Evolutionary conservation across 2,113 vertebrate genomes (phyloP).

Genomic region (Daubentonia madagascariensis): DNA sequence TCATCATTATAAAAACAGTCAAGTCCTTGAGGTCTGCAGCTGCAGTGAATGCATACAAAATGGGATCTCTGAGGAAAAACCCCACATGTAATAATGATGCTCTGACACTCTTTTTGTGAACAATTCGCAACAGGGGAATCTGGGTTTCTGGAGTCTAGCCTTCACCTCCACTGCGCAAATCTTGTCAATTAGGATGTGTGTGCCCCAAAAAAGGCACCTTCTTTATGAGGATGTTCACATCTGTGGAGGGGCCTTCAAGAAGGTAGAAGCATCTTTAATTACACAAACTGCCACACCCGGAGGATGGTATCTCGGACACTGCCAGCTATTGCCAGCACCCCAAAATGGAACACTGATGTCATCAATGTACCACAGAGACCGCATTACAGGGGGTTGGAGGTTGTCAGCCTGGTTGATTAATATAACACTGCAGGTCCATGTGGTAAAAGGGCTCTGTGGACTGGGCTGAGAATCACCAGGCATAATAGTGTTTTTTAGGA

Average conservation of each 20-base stretch:
- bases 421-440: no score
- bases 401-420: neutral
- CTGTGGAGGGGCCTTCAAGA: neutral
- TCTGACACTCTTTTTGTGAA: neutral
- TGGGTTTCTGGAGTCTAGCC: neutral
- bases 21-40: slow-evolving; percentile 29
- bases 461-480: neutral
- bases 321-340: neutral
- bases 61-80: neutral
- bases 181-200: neutral
- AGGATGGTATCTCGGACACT: neutral
- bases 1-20: slow-evolving; percentile 46
- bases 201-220: neutral
- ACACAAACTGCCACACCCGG: neutral
- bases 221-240: neutral
- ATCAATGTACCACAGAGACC: neutral
- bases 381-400: accelerated
- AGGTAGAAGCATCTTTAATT: neutral
- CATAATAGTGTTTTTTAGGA: neutral
- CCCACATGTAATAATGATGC: no score
- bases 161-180: neutral
- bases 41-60: neutral
- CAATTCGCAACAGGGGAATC: neutral
- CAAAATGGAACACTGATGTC: neutral
- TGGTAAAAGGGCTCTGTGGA: neutral